Evolutionary conservation across 2,113 vertebrate genomes (phyloP), one percentile per base, ranked within the genome.

Genomic region (Zosterops japonicus): DNA sequence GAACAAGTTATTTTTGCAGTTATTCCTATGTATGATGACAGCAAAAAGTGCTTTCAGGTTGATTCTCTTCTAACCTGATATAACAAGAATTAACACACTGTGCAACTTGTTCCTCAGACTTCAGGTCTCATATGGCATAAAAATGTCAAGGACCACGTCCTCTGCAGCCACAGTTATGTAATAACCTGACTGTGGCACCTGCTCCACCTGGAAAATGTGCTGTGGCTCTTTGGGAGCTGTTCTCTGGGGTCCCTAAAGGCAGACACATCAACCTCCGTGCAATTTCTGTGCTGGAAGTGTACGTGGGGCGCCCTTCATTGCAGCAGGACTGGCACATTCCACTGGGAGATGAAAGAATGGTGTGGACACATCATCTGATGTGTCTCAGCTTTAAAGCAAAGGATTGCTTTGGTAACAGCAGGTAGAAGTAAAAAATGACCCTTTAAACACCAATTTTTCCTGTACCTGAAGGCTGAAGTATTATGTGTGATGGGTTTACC

Each of bases 361-460:
- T 63, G 39, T 24, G 63, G 96, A 89, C 49, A 69, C 25, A 55
- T 29, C 44, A 72, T 70, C 59, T 55, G 36, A 83, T 53, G 28
- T 60, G 82, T 86, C 87, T 91, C 59, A 71, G 44, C 36, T 93
- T 89, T 90, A 78, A 92, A 93, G 71, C 91, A 94, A 90, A 11
- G 36, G 74, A 42, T 39, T 25, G 60, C 95, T 96, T 89, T 96
- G 89, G 28, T 94, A 96, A 74, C 78, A 90, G 61, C 42, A 63
- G 89, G 77, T 35, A 71, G 36, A 87, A 94, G 56, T 50, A 67
- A 84, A 83, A 90, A 95, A 95, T 90, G 75, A 91, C 59, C 74
- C 80, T 81, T 69, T 74, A 65, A 97, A 86, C 85, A 80, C 52
- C 55, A 42, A 19, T 90, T 59, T 80, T 79, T 71, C 60, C 64